Base-by-base conservation (phyloP, 2,888 invertebrate species). In the Drosophila mayaguana region DNA sequence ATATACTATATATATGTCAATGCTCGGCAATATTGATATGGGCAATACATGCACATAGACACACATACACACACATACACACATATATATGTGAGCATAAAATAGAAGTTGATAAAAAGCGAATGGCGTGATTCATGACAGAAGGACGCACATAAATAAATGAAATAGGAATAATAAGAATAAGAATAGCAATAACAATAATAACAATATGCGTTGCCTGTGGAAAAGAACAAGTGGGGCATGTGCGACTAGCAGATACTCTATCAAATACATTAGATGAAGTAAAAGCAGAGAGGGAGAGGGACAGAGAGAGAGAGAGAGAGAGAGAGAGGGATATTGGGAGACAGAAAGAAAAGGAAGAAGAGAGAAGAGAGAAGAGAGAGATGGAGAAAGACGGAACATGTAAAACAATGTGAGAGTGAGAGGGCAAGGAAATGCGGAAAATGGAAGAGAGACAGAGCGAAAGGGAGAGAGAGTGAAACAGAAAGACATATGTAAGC, bases 61-160 rank as follows among this genome's bases (percentile, higher is more conserved):
- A 46, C 1, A 42, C 12, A 48, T 7, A 12, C 12, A 18, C 6
- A 18, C 7, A 22, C 3, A 25, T 2, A 9, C 2, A 12, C 18
- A 32, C 12, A 45, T 18, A 18, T 45, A 25, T 3, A 18, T 50
- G 54, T n/a, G 56, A 57, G 64, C 66, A 67, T 75, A 63, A 66
- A 67, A 63, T 75, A 75, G 63, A 63, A 68, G 56, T 70, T 83
- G 86, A 83, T 83, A 83, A 84, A 82, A 54, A 42, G 65, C 80
- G 73, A 82, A 85, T 83, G 85, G 82, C 85, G 82, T 83, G 83
- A 83, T 85, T 83, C 83, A 83, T 56, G 72, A 69, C 68, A 78
- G 75, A 65, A 72, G 63, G 51, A 46, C 46, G 59, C 36, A 53
- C 16, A 55, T 12, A 46, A 42, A 18, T 50, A 50, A 28, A 50